phyloP scores from a whole-genome alignment of 2,888 invertebrate species.

The Dichetophora obliterata region DNA sequence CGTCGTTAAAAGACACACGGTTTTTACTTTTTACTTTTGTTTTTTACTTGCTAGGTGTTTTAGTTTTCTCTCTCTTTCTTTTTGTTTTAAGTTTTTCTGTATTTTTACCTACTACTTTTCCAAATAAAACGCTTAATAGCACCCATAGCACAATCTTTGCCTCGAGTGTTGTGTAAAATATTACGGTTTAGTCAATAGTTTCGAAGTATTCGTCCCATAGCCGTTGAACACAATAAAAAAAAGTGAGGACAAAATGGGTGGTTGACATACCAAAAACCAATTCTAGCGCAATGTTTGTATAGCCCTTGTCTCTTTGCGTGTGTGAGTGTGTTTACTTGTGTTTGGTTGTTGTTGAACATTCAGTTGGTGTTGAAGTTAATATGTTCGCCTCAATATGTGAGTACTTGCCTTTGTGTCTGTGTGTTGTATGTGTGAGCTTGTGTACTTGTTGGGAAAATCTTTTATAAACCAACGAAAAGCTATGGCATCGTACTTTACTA shows the following conservation, averaged over 20 bases:
- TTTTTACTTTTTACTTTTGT: neutral
- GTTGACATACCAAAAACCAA: slow-evolving; percentile 41
- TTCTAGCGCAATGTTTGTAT: slow-evolving; percentile 40
- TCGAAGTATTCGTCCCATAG: neutral
- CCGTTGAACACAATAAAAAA: slow-evolving; percentile 17
- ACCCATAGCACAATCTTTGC: neutral
- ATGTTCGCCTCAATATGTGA: neutral
- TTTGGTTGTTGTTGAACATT: slow-evolving; percentile 13
- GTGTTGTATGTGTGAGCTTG: neutral
- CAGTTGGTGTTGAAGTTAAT: slow-evolving; percentile 5
- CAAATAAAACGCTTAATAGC: slow-evolving; percentile 31
- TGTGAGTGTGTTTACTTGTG: slow-evolving; percentile 17
- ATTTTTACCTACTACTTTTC: slow-evolving; percentile 35
- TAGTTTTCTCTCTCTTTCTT: slow-evolving; percentile 28
- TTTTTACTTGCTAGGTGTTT: slow-evolving; percentile 24
- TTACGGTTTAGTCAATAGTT: slow-evolving; percentile 26
- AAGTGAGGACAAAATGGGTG: slow-evolving; percentile 40
- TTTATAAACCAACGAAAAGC: slow-evolving; percentile 6
- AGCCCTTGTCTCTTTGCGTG: neutral
- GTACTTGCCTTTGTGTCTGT: neutral
- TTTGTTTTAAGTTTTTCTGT: slow-evolving; percentile 13
- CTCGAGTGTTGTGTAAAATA: slow-evolving; percentile 5
- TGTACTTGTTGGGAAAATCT: slow-evolving; percentile 18
- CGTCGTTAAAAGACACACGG: slow-evolving; percentile 16
- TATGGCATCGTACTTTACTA: slow-evolving; percentile 19